Evolutionary conservation across 1,140 invertebrate genomes (phyloP).

Genomic region (Drosophila prosaltans): DNA sequence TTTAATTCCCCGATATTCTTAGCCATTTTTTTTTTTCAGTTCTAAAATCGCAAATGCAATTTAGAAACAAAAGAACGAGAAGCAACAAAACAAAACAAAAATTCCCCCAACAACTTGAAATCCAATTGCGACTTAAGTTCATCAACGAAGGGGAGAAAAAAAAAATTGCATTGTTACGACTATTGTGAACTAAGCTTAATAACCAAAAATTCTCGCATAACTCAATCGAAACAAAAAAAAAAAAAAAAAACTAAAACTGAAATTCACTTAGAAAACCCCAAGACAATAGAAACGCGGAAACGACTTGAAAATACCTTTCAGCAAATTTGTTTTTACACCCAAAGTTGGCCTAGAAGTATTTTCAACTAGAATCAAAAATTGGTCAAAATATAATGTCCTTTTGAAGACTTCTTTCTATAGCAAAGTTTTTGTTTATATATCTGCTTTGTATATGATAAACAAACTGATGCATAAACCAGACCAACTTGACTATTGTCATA

Average conservation of each 20-base stretch:
- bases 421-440: too few relatives aligned
- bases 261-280: slow-evolving; percentile 27
- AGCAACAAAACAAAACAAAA: slow-evolving; percentile 3
- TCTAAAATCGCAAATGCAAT: slow-evolving; percentile 30
- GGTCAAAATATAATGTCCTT: too few relatives aligned
- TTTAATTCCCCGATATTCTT: background rate
- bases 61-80: slow-evolving; percentile 7
- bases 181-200: slow-evolving; percentile 56
- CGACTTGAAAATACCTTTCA: background rate
- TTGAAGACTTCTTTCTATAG: too few relatives aligned
- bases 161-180: slow-evolving; percentile 67
- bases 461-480: too few relatives aligned
- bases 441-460: too few relatives aligned
- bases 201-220: slow-evolving; percentile 70
- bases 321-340: background rate
- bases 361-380: too few relatives aligned
- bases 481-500: too few relatives aligned
- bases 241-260: slow-evolving; percentile 5
- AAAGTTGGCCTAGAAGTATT: too few relatives aligned
- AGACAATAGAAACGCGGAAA: background rate
- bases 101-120: slow-evolving; percentile 19
- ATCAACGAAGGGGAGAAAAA: slow-evolving; percentile 26
- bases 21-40: slow-evolving; percentile 44
- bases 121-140: slow-evolving; percentile 34
- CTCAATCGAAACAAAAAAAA: slow-evolving; percentile 33